Conservation (phyloP, 2,888 invertebrate genomes). For the Geotrupes spiniger region DNA sequence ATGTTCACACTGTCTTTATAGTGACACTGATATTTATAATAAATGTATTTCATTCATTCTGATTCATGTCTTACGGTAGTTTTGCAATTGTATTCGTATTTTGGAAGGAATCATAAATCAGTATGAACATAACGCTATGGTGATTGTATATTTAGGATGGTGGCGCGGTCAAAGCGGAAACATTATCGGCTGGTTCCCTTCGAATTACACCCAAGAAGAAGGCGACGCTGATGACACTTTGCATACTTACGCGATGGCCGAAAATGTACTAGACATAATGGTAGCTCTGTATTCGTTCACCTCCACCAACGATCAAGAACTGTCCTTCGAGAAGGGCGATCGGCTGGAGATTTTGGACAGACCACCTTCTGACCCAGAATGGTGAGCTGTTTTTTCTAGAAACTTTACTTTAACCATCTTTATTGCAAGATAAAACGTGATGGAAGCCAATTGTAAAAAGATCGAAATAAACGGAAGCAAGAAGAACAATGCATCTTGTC, state of each 20-base stretch:
- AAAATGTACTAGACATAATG: constrained; percentile 93
- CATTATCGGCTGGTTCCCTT: constrained; percentile 90
- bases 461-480: no score
- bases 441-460: no score
- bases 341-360: constrained; percentile 93
- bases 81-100: no score
- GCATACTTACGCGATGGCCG: constrained; percentile 92
- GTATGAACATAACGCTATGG: no score
- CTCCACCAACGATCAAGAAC: constrained; percentile 91
- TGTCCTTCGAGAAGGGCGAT: constrained; percentile 96
- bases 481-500: no score
- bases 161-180: constrained; percentile 89
- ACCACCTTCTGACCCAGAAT: constrained; percentile 96
- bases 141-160: constrained; percentile 71
- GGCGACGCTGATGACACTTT: constrained; percentile 83
- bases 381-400: constrained; percentile 55
- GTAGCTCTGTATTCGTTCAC: constrained; percentile 93
- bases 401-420: background rate
- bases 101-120: no score
- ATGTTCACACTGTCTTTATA: no score
- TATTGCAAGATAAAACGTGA: background rate
- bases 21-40: no score
- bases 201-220: constrained; percentile 95
- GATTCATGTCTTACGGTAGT: no score
- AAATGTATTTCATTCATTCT: no score